Evolutionary conservation across 2,888 invertebrate species (phyloP).

Genomic region (Eupelmus urozonus): DNA sequence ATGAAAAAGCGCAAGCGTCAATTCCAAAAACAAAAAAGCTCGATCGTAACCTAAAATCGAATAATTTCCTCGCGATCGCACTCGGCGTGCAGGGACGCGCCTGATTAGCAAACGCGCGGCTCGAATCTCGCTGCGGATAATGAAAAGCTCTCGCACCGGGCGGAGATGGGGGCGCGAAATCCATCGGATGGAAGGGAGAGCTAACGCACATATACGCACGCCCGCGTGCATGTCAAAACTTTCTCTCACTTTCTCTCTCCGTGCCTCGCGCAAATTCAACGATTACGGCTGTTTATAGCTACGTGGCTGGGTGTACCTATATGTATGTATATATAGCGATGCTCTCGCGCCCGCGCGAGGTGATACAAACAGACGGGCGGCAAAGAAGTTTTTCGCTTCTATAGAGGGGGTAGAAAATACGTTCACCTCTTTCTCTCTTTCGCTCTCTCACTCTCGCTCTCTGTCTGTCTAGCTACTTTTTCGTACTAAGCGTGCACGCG

Average conservation of each 20-base stretch:
- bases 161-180: slow-evolving; percentile 43
- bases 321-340: neutral
- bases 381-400: neutral
- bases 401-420: slow-evolving; percentile 19
- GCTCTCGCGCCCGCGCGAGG: slow-evolving; percentile 42
- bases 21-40: too few species aligned
- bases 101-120: too few species aligned
- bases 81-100: too few species aligned
- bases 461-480: neutral
- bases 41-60: too few species aligned
- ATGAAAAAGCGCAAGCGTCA: too few species aligned
- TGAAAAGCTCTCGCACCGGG: slow-evolving; percentile 35
- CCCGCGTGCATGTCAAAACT: slow-evolving; percentile 33
- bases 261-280: neutral
- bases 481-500: neutral
- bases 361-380: neutral
- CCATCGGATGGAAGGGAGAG: slow-evolving; percentile 31
- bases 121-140: slow-evolving; percentile 40
- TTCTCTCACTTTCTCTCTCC: neutral
- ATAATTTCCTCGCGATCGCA: too few species aligned
- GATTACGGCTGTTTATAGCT: too few species aligned
- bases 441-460: neutral
- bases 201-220: slow-evolving; percentile 41
- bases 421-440: neutral
- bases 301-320: neutral